Conservation (phyloP, 2,797 vertebrate species). For the Potorous gilbertii region DNA sequence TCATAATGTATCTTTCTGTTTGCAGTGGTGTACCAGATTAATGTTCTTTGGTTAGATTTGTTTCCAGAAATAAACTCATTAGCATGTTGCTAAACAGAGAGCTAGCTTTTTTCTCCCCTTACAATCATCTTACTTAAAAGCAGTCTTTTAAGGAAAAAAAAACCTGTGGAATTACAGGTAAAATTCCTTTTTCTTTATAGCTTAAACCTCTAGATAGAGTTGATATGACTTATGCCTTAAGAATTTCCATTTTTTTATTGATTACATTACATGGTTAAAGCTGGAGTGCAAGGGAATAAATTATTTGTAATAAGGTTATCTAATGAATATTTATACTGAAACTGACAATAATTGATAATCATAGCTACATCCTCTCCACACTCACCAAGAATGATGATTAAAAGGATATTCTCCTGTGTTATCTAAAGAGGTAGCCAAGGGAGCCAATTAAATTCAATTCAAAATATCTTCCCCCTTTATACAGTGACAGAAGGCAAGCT, state of each 20-base stretch:
- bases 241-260: slow-evolving; percentile 15
- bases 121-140: neutral
- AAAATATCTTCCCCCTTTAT: neutral
- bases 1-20: slow-evolving; percentile 77
- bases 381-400: neutral
- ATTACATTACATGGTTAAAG: slow-evolving; percentile 7
- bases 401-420: neutral
- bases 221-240: slow-evolving; percentile 37
- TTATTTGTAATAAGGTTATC: neutral
- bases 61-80: slow-evolving; percentile 81
- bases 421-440: neutral
- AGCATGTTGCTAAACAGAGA: slow-evolving; percentile 49
- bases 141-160: neutral
- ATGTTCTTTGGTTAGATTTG: slow-evolving; percentile 69
- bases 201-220: slow-evolving; percentile 34
- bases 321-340: neutral
- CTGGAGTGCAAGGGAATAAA: fast-evolving
- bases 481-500: neutral
- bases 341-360: neutral
- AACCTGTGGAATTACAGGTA: slow-evolving; percentile 27
- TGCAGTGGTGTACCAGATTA: slow-evolving; percentile 78
- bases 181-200: neutral
- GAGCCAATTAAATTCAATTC: neutral
- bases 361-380: neutral
- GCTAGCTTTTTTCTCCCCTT: neutral